phyloP scores from a whole-genome alignment of 2,888 invertebrate species.

The Panorpa germanica region DNA sequence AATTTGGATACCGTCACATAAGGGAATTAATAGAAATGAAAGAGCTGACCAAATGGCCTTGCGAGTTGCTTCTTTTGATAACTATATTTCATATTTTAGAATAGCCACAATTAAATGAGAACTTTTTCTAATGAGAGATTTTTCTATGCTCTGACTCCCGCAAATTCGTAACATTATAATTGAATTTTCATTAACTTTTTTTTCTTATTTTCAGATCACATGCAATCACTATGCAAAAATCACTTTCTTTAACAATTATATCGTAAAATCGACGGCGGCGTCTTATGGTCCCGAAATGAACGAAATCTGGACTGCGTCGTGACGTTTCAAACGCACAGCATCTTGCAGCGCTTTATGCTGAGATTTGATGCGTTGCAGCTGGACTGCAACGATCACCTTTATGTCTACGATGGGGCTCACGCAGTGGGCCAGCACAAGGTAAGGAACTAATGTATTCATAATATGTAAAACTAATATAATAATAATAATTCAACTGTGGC shows the following conservation, averaged over 20 bases:
- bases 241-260: constrained; percentile 77
- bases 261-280: constrained; percentile 80
- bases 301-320: constrained; percentile 80
- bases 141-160: too few species aligned
- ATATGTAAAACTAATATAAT: too few species aligned
- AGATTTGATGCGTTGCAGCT: constrained; percentile 80
- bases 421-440: constrained; percentile 79
- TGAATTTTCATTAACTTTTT: too few species aligned
- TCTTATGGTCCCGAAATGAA: constrained; percentile 79
- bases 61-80: too few species aligned
- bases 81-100: too few species aligned
- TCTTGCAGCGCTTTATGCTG: constrained; percentile 84
- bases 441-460: constrained; percentile 16
- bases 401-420: constrained; percentile 84
- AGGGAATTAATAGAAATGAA: too few species aligned
- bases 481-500: too few species aligned
- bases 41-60: too few species aligned
- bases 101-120: too few species aligned
- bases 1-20: too few species aligned
- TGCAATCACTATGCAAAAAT: constrained; percentile 78
- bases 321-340: constrained; percentile 88
- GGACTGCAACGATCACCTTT: constrained; percentile 87
- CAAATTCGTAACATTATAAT: too few species aligned
- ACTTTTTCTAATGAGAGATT: too few species aligned
- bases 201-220: constrained; percentile 66